Conservation (phyloP, 2,888 invertebrate species). For the Lepidocyrtoides sp. region DNA sequence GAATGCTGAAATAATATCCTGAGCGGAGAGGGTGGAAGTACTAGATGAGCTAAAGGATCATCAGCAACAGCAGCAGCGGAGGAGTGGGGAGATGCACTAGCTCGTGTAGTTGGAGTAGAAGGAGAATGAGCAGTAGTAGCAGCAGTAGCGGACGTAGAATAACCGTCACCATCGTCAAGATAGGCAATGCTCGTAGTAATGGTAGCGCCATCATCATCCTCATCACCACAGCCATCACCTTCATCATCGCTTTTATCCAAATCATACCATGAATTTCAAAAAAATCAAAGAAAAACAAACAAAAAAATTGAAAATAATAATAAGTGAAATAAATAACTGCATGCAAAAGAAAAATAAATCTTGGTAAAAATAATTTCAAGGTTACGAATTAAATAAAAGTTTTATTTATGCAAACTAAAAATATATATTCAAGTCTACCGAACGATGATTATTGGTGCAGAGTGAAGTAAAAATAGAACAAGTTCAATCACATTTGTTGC, state of each 20-base stretch:
- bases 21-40: conserved; percentile 67
- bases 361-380: conserved; percentile 6
- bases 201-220: conserved; percentile 25
- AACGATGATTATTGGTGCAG: no score
- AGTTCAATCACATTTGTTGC: neutral
- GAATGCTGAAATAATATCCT: conserved; percentile 78
- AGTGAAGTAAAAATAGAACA: no score
- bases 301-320: conserved; percentile 20
- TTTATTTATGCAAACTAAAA: neutral
- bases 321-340: neutral
- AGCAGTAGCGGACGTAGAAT: conserved; percentile 5
- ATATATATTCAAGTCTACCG: neutral
- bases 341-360: conserved; percentile 7
- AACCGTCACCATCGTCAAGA: conserved; percentile 60
- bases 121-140: neutral
- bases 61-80: conserved; percentile 23
- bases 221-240: conserved; percentile 1
- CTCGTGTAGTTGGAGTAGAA: neutral
- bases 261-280: conserved; percentile 13
- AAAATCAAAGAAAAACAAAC: conserved; percentile 16
- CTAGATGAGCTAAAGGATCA: conserved; percentile 49
- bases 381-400: neutral
- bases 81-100: neutral
- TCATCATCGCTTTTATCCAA: conserved; percentile 66
- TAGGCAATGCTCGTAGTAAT: conserved; percentile 21